A percentile compares a stretch with the other conserved stretches of the same genome.
Conservation (phyloP, 2,113 vertebrate species). For the Rhinoptilus africanus region DNA sequence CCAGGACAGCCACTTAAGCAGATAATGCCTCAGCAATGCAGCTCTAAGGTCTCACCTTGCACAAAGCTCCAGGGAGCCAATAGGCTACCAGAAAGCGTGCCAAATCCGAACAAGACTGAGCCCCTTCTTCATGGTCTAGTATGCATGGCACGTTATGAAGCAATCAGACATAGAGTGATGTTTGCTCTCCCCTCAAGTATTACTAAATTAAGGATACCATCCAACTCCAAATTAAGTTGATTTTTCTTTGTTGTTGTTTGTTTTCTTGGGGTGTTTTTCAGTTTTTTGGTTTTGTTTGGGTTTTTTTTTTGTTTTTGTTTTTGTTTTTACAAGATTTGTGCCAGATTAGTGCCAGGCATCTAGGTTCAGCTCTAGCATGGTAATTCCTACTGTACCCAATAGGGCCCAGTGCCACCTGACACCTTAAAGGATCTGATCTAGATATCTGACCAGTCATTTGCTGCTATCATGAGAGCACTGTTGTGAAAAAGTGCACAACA, state of each 20-base stretch:
- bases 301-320: no score
- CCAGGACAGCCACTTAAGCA: not conserved
- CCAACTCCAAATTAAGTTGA: not conserved
- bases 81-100: not conserved
- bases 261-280: no score
- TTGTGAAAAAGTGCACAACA: not conserved
- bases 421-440: not conserved
- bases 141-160: not conserved
- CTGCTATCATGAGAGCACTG: not conserved
- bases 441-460: rapidly evolving
- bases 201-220: not conserved
- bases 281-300: no score
- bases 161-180: rapidly evolving
- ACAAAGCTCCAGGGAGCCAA: not conserved
- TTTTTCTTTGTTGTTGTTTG: no score
- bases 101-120: not conserved
- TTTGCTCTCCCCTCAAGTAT: not conserved
- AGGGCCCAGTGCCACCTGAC: not conserved
- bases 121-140: not conserved
- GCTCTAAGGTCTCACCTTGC: not conserved
- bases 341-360: not conserved
- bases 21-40: not conserved
- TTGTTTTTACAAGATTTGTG: not conserved
- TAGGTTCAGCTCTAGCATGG: not conserved
- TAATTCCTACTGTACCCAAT: not conserved